Evolutionary conservation across 2,797 vertebrate genomes (phyloP), one percentile per base, ranked within the genome.

Genomic region (Phrynocephalus vlangalii): DNA sequence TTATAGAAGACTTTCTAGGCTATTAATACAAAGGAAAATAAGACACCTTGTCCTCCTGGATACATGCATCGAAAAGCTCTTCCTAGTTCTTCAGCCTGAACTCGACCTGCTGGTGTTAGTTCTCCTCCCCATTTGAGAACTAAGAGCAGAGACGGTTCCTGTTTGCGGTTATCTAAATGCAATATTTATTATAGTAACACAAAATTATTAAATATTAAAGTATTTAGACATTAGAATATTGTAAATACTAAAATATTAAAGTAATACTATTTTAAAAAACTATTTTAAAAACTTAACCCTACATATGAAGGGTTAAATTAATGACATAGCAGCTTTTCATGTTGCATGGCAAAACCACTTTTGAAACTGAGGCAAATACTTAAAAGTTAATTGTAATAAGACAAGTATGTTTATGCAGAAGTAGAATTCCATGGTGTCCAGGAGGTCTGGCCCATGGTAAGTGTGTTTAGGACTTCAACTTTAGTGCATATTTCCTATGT

Each of bases 81-180:
- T 89, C 98, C 98, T 87, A 98, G 97, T 90, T 98, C 98, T 87
- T 98, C 98, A 11, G 98, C 98, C 94, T 98, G 98, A 33, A 98
- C 98, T 83, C 98, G 96, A 93, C 98, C 98, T 30, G 98, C 98
- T 84, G 98, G 98, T 8, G 98, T 98, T 91, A 98, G 83, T 92
- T 98, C 98, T 91, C 98, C 98, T 93, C 98, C 98, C 98, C 98
- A 98, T 93, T 98, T 98, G 78, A 98, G 89, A 94, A 98, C 98
- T 92, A 98, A 94, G 83, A 98, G 96, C 67, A 98, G 95, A 18
- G 98, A 98, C 0, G 98, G 98, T 76, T 98, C 97, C 28, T 98
- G 96, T 95, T 97, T 96, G 89, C 96, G 95, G 77, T 96, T 97
- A 72, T 98, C 98, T 98, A 93, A 72, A 92, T 50, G 90, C 4